Base-by-base conservation (phyloP, 2,113 vertebrate species). In the Odocoileus hemionus region DNA sequence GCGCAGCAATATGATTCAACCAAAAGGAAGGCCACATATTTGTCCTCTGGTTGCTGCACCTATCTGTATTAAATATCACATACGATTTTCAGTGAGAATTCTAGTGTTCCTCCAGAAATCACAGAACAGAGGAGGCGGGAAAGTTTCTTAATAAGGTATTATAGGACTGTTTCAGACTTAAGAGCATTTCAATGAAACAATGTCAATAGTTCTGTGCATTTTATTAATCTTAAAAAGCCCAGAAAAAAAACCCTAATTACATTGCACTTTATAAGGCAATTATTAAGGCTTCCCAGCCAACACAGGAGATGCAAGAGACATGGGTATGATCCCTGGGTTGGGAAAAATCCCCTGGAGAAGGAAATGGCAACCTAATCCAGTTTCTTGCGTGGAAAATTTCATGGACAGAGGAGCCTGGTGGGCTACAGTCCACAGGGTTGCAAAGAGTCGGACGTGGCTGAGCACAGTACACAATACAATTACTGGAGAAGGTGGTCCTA, bases 11-110 rank as follows among this genome's bases (percentile, higher is more conserved):
- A 52, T 30, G 60, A 85, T 57, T 47, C 39, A 93, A 96, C 57
- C 25, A 97, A 96, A 39, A 95, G 36, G 57, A 98, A 97, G 86
- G 94, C 92, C 80, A 82, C 21, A 25, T 50, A 76, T 1, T 3
- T 96, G 97, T 98, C 90, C 89, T 89, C 57, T 92, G 91, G 96
- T 82, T 96, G 91, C 86, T 89, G 52, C 88, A 93, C 90, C 83
- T 67, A 43, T 94, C 94, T 95, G 79, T 79, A 95, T 61, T 96
- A 94, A 96, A 92, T 96, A 98, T 94, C 88, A 96, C 84, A 94
- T 36, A 45, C 1, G 16, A 50, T 96, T 98, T 98, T 98, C 97
- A 98, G 95, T 47, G 97, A 96, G 89, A 96, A 90, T 94, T 98
- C 92, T 58, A 97, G 83, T 95, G 28, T 94, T 98, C 95, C 97